phyloP scores from a whole-genome alignment of 2,797 vertebrate genomes.

The Crypturellus tataupa region DNA sequence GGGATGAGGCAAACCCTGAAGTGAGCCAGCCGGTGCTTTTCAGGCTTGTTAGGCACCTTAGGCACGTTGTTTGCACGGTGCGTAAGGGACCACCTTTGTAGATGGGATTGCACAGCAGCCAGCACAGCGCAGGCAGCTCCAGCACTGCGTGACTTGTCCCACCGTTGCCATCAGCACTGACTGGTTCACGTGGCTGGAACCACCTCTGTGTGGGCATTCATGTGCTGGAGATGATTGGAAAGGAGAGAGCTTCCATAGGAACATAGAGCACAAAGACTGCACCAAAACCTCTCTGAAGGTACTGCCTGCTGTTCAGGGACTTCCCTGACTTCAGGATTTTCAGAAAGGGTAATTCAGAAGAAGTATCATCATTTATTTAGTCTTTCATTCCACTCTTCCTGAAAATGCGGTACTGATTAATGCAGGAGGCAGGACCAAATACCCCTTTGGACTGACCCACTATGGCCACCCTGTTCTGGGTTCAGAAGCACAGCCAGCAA shows the following conservation, averaged over 20 bases:
- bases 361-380: neutral
- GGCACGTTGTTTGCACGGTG: neutral
- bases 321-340: neutral
- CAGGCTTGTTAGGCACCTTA: neutral
- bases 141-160: neutral
- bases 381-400: neutral
- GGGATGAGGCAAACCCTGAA: neutral
- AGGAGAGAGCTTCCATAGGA: neutral
- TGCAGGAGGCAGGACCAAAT: neutral
- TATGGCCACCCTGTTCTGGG: neutral
- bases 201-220: fast-evolving
- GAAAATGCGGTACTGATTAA: neutral
- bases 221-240: neutral
- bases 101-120: fast-evolving
- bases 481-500: neutral
- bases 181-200: neutral
- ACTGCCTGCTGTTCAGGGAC: fast-evolving
- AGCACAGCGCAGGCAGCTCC: fast-evolving
- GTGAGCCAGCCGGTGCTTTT: neutral
- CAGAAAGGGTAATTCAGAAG: neutral
- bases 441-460: neutral
- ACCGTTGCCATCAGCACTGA: neutral
- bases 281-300: neutral
- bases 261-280: neutral
- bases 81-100: neutral